Evolutionary conservation across 2,888 invertebrate species (phyloP).

Genomic region (Deilephila elpenor): DNA sequence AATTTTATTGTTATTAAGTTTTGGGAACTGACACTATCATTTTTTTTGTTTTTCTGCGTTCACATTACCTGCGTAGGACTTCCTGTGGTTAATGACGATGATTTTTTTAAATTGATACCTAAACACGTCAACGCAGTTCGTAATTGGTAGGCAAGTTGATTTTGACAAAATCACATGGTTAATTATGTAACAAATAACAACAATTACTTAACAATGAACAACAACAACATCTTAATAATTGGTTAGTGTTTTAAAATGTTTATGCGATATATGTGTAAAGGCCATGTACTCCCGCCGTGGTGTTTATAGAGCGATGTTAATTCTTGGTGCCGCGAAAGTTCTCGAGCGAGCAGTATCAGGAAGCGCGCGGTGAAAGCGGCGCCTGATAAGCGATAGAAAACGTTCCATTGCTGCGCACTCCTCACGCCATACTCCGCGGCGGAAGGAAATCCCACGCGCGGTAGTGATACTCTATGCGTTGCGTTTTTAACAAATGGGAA

Average conservation of each 20-base stretch:
- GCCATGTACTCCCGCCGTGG: not conserved
- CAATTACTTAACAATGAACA: too few relatives aligned
- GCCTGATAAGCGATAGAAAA: not conserved
- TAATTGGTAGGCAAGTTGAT: too few relatives aligned
- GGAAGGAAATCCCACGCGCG: not conserved
- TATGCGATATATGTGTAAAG: not conserved
- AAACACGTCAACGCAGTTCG: too few relatives aligned
- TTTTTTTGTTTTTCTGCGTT: too few relatives aligned
- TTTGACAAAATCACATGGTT: too few relatives aligned
- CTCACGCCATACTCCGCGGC: not conserved
- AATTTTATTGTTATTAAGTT: too few relatives aligned
- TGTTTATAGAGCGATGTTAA: not conserved
- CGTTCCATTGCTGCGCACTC: not conserved
- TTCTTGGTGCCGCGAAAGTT: not conserved
- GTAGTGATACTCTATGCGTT: not conserved
- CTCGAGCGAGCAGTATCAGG: not conserved
- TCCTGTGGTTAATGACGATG: too few relatives aligned
- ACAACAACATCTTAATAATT: too few relatives aligned
- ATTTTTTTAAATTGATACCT: too few relatives aligned
- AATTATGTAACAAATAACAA: too few relatives aligned
- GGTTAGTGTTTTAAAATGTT: not conserved
- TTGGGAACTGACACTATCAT: too few relatives aligned
- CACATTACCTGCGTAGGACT: too few relatives aligned
- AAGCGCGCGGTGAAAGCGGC: slow-evolving; percentile 24
- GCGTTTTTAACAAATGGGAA: not conserved